A percentile compares a stretch with the other conserved stretches of the same genome.
Evolutionary conservation across 1,140 invertebrate species (phyloP).

Genomic region (Chelonus insularis): DNA sequence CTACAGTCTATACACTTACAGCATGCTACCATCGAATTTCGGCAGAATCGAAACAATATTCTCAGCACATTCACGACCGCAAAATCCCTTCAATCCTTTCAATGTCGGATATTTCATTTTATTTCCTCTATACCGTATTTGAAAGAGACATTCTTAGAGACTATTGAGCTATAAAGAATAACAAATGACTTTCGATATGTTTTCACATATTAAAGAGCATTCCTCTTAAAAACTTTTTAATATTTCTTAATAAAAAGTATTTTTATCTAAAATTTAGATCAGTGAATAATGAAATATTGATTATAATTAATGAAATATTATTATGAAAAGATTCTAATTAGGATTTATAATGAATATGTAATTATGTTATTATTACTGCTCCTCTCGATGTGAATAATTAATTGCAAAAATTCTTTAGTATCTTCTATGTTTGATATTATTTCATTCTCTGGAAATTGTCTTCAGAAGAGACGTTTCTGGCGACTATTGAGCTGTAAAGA

Average conservation of each 20-base stretch:
- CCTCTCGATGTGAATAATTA: too few relatives aligned
- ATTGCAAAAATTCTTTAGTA: neutral
- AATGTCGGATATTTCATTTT: conserved; percentile 6
- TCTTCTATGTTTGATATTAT: conserved; percentile 5
- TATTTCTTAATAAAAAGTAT: too few relatives aligned
- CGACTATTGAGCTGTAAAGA: neutral
- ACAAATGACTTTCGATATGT: neutral
- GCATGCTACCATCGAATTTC: neutral
- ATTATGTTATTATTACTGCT: too few relatives aligned
- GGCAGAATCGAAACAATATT: conserved; percentile 21
- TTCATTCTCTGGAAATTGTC: neutral
- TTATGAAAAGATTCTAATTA: too few relatives aligned
- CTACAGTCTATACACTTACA: too few relatives aligned
- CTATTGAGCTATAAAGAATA: too few relatives aligned
- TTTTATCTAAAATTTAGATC: too few relatives aligned
- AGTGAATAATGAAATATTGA: too few relatives aligned
- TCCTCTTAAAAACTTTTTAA: neutral
- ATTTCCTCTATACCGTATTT: neutral
- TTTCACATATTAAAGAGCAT: neutral
- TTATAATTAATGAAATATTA: too few relatives aligned
- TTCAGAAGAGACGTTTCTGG: neutral
- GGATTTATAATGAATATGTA: too few relatives aligned
- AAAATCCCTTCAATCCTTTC: conserved; percentile 17
- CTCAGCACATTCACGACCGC: neutral
- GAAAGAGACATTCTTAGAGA: neutral